Evolutionary conservation across 2,797 vertebrate species (phyloP), one percentile per base, ranked within the genome.

Genomic region (Sebastes goodei): DNA sequence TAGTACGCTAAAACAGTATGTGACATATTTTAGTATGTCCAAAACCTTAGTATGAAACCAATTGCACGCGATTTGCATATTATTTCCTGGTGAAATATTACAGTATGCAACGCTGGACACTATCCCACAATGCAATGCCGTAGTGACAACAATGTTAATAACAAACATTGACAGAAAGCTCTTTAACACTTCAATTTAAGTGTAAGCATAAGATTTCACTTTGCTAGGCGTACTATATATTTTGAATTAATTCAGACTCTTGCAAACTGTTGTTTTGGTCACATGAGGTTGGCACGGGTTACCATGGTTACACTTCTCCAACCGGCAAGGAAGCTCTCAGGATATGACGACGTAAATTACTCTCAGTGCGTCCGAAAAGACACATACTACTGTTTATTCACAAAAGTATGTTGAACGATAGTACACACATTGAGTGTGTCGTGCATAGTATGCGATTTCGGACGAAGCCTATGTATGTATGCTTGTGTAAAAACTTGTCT

Each of bases 261-360:
- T 20, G 17, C 7, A 49, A 49, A 49, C 46, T 49, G 17, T 49
- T 52, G 46, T 52, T 52, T 52, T 52, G 46, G 46, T 52, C 46
- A 52, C 8, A 52, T 52, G 46, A 52, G 7, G 46, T n/a, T 52
- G 8, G 2, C 46, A 52, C 17, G 17, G 46, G 46, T 52, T 52
- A 52, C 46, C 46, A 52, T 52, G 46, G 17, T 52, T n/a, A n/a
- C 17, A 20, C 46, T 9, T 52, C 7, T 52, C 7, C 2, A 52
- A n/a, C 46, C 7, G 17, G 17, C 17, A 52, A 52, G 46, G 17
- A 52, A 20, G 46, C 46, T 20, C 46, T 52, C 46, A n/a, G 4
- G 46, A n/a, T 0, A 0, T 49, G 46, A 49, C 0, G 17, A 52
- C 7, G 17, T 9, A 52, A 52, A 52, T 52, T 52, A 52, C 46